Base-by-base conservation (phyloP, 2,797 vertebrate species). In the Takifugu rubripes region DNA sequence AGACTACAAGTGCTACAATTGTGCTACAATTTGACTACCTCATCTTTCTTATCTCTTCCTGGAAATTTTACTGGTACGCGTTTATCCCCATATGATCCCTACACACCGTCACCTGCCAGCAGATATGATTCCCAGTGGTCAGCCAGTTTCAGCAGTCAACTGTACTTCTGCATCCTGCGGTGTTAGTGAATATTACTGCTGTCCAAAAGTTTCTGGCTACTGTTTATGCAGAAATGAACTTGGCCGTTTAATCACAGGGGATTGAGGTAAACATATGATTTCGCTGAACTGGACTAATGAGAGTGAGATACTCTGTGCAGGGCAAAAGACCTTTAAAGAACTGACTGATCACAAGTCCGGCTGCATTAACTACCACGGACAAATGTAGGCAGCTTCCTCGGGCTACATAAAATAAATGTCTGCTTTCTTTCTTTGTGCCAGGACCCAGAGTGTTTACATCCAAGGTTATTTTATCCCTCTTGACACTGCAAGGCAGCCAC, bases 211-310 rank as follows among this genome's bases (percentile, higher is more conserved):
- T 77, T 68, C 70, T 77, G 61, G 63, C 65, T 49, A 49, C 54
- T 67, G 76, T 70, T 64, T 48, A 68, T 72, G 60, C 61, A 74
- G 50, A 76, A 74, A 64, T 72, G 72, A 55, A 67, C 74, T 77
- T 74, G 73, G 73, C 66, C 12, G 43, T 66, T 61, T 55, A 74
- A 66, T 79, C 66, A 65, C 66, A 68, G 24, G 64, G 62, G 75
- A 76, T 31, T 58, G 25, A 68, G 52, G 71, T 66, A 58, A 75
- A 58, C 67, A 71, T 77, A 53, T 49, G 73, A 64, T 66, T 67
- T 84, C 49, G 75, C 82, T 75, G 69, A 87, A 66, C 64, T 47
- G 45, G 36, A 52, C 50, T 68, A 70, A 83, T 75, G 66, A 82
- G 66, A 68, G 61, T 48, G 54, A 53, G 61, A 59, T 44, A 61